A percentile compares a stretch with the other conserved stretches of the same genome.
Evolutionary conservation across 2,113 vertebrate genomes (phyloP).

Genomic region (Periophthalmus modestus): DNA sequence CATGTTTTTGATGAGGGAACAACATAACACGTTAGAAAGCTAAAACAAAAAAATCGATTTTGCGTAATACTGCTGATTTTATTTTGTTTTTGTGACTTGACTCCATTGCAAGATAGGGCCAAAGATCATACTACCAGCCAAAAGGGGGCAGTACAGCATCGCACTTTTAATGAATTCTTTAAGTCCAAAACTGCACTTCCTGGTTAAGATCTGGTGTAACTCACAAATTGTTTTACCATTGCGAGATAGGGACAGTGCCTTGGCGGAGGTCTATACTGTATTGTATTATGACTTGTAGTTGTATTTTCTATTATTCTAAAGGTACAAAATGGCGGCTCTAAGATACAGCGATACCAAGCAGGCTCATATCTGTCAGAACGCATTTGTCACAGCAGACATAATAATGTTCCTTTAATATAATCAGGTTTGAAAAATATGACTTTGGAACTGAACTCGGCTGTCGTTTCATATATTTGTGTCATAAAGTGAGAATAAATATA

Average conservation of each 20-base stretch:
- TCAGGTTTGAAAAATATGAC: neutral
- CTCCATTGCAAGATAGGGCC: too few relatives aligned
- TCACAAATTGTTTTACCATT: neutral
- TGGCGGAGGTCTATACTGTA: neutral
- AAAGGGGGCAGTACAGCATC: too few relatives aligned
- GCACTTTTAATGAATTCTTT: too few relatives aligned
- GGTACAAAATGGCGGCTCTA: neutral
- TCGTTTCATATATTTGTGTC: neutral
- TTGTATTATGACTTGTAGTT: too few relatives aligned
- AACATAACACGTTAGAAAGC: too few relatives aligned
- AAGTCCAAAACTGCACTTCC: too few relatives aligned
- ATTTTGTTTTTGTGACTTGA: too few relatives aligned
- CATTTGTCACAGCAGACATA: neutral
- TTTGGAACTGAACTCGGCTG: neutral
- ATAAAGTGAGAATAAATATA: neutral
- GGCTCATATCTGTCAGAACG: neutral
- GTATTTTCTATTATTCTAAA: neutral
- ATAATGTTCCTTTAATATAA: neutral
- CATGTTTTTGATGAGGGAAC: too few relatives aligned
- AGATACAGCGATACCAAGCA: neutral
- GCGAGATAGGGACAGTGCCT: neutral
- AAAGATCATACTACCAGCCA: too few relatives aligned
- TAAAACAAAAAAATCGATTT: too few relatives aligned
- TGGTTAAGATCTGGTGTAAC: too few relatives aligned
- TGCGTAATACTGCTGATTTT: too few relatives aligned